These are phyloP conservation scores for Sarcophaga rosellei DNA, from an alignment of 2,888 invertebrate species.

Conservation along the genomic window DNA sequence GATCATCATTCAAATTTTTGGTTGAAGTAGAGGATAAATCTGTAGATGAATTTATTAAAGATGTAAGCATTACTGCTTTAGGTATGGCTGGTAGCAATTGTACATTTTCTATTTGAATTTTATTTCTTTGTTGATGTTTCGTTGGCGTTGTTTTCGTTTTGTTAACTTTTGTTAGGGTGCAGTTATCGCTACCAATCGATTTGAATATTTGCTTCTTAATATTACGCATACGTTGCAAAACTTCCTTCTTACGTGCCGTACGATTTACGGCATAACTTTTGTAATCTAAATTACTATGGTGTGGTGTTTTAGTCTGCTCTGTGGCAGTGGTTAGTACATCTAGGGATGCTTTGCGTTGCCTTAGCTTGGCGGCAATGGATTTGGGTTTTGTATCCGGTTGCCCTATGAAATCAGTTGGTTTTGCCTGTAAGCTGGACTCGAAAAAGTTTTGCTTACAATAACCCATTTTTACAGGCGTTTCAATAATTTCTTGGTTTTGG, in stretches of 20 bases:
- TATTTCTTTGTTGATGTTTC: not conserved
- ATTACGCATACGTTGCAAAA: constrained; percentile 65
- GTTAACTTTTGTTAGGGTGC: not conserved
- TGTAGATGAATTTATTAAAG: constrained; percentile 33
- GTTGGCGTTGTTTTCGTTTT: not conserved
- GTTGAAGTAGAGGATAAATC: not conserved
- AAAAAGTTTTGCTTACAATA: constrained; percentile 57
- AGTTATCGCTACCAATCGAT: constrained; percentile 36
- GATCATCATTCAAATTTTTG: not conserved
- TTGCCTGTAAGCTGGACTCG: constrained; percentile 15
- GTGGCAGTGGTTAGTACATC: constrained; percentile 25
- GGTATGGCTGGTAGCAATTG: constrained; percentile 38
- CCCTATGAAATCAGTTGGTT: not conserved
- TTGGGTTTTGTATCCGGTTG: not conserved
- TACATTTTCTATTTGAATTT: constrained; percentile 44
- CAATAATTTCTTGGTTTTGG: not conserved
- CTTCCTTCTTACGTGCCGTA: constrained; percentile 65
- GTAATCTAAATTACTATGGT: constrained; percentile 61
- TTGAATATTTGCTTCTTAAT: constrained; percentile 72
- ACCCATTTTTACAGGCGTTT: constrained; percentile 37
- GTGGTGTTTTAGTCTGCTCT: not conserved
- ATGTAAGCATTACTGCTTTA: not conserved
- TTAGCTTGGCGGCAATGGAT: not conserved
- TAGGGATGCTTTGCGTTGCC: constrained; percentile 39
- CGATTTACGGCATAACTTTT: constrained; percentile 71